Evolutionary conservation across 1,140 invertebrate genomes (phyloP).

Genomic region (Diabrotica undecimpunctata): DNA sequence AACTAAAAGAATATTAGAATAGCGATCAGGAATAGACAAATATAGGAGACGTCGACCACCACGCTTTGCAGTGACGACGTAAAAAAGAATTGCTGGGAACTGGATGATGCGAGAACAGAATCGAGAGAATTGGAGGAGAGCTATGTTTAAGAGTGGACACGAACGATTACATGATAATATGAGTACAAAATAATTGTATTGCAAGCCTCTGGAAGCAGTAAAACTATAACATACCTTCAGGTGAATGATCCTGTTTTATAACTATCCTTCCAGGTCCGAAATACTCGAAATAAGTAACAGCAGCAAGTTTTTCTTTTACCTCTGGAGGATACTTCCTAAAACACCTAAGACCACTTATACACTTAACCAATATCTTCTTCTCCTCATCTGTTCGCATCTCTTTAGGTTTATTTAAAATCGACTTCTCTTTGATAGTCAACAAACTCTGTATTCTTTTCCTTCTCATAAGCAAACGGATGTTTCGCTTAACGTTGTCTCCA

Average conservation of each 20-base stretch:
- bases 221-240: conserved; percentile 44
- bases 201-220: too few species aligned
- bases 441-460: conserved; percentile 53
- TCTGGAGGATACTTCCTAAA: conserved; percentile 55
- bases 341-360: conserved; percentile 55
- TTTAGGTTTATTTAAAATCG: conserved; percentile 49
- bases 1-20: too few species aligned
- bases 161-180: too few species aligned
- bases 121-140: too few species aligned
- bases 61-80: too few species aligned
- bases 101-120: too few species aligned
- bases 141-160: too few species aligned
- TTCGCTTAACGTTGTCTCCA: conserved; percentile 52
- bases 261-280: conserved; percentile 53
- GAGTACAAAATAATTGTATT: too few species aligned
- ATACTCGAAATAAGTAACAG: conserved; percentile 55
- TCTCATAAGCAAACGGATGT: conserved; percentile 51
- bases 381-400: conserved; percentile 52
- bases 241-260: conserved; percentile 55
- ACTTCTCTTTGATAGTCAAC: conserved; percentile 39
- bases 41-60: too few species aligned
- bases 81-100: too few species aligned
- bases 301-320: conserved; percentile 53
- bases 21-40: too few species aligned
- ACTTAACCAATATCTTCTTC: conserved; percentile 51